A percentile compares a stretch with the other conserved stretches of the same genome.
phyloP scores from a whole-genome alignment of 2,113 vertebrate species.

The Forbesichthys agassizii region DNA sequence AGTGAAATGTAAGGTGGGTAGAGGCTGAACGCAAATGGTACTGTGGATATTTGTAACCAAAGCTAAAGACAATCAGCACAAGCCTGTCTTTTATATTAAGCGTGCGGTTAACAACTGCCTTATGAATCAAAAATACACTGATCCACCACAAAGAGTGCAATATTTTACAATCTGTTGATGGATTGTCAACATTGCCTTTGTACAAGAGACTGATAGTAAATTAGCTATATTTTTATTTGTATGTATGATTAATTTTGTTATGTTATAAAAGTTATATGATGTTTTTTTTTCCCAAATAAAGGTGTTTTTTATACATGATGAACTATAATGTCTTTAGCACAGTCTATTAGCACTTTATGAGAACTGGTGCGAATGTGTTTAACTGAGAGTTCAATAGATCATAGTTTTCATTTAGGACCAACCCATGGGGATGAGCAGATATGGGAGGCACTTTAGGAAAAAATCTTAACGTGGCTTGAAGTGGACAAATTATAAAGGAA shows the following conservation, averaged over 20 bases:
- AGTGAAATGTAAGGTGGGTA: neutral
- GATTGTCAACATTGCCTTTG: slow-evolving; percentile 63
- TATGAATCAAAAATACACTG: slow-evolving; percentile 52
- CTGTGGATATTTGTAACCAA: slow-evolving; percentile 10
- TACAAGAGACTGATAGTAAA: slow-evolving; percentile 53
- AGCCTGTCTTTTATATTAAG: slow-evolving; percentile 41
- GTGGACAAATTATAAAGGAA: too few relatives aligned
- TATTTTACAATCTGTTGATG: slow-evolving; percentile 46
- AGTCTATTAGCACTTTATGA: neutral
- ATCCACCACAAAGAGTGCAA: slow-evolving; percentile 64
- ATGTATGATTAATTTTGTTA: slow-evolving; percentile 44
- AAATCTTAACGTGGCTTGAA: too few relatives aligned
- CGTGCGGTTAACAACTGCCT: slow-evolving; percentile 53
- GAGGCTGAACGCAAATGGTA: slow-evolving; percentile 8
- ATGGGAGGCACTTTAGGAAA: too few relatives aligned
- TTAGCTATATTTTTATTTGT: slow-evolving; percentile 51
- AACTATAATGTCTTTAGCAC: neutral
- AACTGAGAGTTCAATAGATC: too few relatives aligned
- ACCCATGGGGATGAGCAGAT: too few relatives aligned
- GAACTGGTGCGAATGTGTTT: too few relatives aligned
- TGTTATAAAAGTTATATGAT: slow-evolving; percentile 27
- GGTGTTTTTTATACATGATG: slow-evolving; percentile 52
- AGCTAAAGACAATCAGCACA: slow-evolving; percentile 17
- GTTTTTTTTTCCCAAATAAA: slow-evolving; percentile 63
- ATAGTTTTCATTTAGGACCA: too few relatives aligned